phyloP scores from a whole-genome alignment of 2,888 invertebrate species.

The Microctonus brassicae region DNA sequence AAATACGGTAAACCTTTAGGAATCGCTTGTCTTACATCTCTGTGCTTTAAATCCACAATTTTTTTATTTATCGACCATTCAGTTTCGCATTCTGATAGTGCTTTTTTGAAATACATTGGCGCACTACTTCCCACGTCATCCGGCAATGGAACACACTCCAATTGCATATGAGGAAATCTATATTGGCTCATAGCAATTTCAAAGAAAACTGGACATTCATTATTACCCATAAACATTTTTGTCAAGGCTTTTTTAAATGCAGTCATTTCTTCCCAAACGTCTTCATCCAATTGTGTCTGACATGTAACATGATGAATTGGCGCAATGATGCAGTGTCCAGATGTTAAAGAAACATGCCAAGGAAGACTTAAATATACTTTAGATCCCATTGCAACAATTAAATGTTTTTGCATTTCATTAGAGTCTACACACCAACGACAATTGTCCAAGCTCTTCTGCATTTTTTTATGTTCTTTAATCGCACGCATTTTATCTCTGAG shows the following conservation, averaged over 20 bases:
- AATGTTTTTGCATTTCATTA: slow-evolving; percentile 83
- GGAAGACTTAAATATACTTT: slow-evolving; percentile 91
- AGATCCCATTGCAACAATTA: slow-evolving; percentile 84
- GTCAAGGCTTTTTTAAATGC: slow-evolving; percentile 85
- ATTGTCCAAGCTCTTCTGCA: slow-evolving; percentile 80
- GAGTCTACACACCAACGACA: slow-evolving; percentile 90
- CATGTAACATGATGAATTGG: slow-evolving; percentile 86
- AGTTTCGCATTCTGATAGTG: slow-evolving; percentile 92
- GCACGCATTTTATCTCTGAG: slow-evolving; percentile 77
- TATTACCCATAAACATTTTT: slow-evolving; percentile 80
- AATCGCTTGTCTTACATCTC: slow-evolving; percentile 83
- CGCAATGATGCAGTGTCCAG: slow-evolving; percentile 88
- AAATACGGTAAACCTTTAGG: slow-evolving; percentile 97
- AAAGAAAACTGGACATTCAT: slow-evolving; percentile 89
- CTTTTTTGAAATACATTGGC: slow-evolving; percentile 98
- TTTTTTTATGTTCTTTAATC: slow-evolving; percentile 80
- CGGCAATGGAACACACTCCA: slow-evolving; percentile 91
- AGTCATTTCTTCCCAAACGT: slow-evolving; percentile 91
- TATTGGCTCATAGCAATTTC: slow-evolving; percentile 86
- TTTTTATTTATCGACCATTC: slow-evolving; percentile 98
- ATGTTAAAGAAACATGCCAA: slow-evolving; percentile 82
- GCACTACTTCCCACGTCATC: slow-evolving; percentile 88
- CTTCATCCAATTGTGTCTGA: slow-evolving; percentile 90
- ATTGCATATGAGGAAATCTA: slow-evolving; percentile 84
- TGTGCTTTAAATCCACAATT: slow-evolving; percentile 79